These are phyloP conservation scores for Aldabrachelys gigantea DNA, from an alignment of 2,113 vertebrate species.

Conservation along the genomic window DNA sequence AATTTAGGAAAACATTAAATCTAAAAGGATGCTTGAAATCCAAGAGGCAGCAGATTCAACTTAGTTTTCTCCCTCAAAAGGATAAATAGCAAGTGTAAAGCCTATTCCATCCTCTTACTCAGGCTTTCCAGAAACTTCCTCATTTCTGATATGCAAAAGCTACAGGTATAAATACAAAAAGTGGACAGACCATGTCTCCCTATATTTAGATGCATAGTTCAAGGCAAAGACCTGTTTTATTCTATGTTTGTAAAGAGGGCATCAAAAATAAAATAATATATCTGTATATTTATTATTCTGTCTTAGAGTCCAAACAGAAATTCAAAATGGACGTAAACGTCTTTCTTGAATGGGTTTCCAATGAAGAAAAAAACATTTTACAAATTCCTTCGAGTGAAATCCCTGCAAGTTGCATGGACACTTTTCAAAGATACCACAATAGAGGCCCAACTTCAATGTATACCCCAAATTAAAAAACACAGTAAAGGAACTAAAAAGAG, in stretches of 20 bases:
- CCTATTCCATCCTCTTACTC: not conserved
- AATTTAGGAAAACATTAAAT: not conserved
- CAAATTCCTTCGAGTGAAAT: not conserved
- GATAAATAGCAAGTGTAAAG: not conserved
- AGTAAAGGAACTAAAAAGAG: no score
- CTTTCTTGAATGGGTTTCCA: not conserved
- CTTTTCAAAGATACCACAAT: no score
- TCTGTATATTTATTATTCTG: not conserved
- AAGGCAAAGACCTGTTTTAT: not conserved
- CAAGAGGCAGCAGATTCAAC: not conserved
- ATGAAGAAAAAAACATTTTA: not conserved
- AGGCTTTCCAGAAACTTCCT: not conserved
- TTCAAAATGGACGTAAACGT: not conserved
- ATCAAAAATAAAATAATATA: not conserved
- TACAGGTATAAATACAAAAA: fast-evolving
- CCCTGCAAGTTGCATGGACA: no score
- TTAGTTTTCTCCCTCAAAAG: not conserved
- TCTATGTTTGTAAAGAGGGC: not conserved
- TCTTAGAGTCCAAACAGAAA: not conserved
- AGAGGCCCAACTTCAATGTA: no score
- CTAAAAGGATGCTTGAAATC: not conserved
- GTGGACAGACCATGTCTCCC: not conserved
- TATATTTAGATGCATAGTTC: not conserved
- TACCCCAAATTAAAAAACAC: no score
- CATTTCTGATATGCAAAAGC: not conserved